Conservation (phyloP, 2,888 invertebrate species). For the Ennomos erosarius region DNA sequence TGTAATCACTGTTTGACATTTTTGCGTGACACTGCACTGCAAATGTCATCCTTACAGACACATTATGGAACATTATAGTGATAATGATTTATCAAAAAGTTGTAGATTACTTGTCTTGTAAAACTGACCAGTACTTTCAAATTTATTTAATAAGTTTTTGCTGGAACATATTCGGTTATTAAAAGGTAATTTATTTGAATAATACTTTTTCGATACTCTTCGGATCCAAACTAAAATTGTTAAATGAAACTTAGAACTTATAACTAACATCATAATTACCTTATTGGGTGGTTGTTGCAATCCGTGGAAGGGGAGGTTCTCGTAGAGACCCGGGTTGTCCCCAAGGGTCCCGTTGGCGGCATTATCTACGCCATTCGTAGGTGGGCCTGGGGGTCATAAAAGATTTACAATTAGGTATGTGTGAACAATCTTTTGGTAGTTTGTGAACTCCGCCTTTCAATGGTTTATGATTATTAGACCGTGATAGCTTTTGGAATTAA, state of each 20-base stretch:
- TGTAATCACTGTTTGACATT: too few species aligned
- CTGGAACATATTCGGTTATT: neutral
- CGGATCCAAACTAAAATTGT: neutral
- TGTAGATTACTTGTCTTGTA: too few species aligned
- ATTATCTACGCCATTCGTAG: slow-evolving; percentile 85
- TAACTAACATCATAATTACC: slow-evolving; percentile 82
- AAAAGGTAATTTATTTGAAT: slow-evolving; percentile 4
- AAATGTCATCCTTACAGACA: too few species aligned
- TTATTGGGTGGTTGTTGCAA: slow-evolving; percentile 97
- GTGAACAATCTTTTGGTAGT: too few species aligned
- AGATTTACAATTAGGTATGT: neutral
- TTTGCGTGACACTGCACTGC: too few species aligned
- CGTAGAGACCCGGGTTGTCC: slow-evolving; percentile 95
- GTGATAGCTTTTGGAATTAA: too few species aligned
- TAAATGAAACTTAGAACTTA: neutral
- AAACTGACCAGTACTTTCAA: too few species aligned
- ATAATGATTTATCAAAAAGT: too few species aligned
- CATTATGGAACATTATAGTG: too few species aligned
- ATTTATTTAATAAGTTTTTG: too few species aligned
- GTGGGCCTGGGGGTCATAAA: slow-evolving; percentile 68
- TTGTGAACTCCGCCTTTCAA: too few species aligned
- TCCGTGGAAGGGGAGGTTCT: slow-evolving; percentile 97
- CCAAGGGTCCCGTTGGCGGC: slow-evolving; percentile 86
- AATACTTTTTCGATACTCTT: slow-evolving; percentile 1
- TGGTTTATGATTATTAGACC: too few species aligned